Percentiles rank a stretch among this genome's conserved stretches.
phyloP scores from a whole-genome alignment of 1,140 invertebrate species.

The Halyomorpha halys region DNA sequence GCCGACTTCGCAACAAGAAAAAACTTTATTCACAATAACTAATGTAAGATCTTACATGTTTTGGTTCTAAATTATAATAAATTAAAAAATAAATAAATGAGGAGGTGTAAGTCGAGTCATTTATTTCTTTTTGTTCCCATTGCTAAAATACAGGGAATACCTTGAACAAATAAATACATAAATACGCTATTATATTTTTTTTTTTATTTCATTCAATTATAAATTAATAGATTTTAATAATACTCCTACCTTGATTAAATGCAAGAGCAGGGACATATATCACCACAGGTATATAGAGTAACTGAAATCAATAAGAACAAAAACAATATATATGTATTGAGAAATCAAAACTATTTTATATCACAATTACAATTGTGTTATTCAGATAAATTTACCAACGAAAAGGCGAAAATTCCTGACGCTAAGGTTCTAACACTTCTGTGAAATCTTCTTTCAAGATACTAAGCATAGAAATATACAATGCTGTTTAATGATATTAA shows the following conservation, averaged over 20 bases:
- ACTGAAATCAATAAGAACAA: constrained; percentile 22
- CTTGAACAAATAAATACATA: too few species aligned
- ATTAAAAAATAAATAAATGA: too few species aligned
- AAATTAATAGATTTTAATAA: background rate
- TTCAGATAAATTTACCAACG: background rate
- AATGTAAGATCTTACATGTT: too few species aligned
- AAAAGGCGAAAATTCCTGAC: constrained; percentile 1
- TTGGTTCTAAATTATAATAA: too few species aligned
- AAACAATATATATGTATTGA: background rate
- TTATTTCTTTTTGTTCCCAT: too few species aligned
- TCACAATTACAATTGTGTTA: background rate
- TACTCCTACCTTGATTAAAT: constrained; percentile 32
- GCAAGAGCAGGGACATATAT: constrained; percentile 37
- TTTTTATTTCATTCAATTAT: background rate
- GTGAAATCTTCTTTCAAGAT: constrained; percentile 18
- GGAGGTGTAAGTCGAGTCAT: too few species aligned
- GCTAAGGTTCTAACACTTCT: background rate
- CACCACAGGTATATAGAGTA: constrained; percentile 35
- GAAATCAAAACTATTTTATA: too few species aligned
- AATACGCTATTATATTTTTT: background rate
- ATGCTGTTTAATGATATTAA: background rate
- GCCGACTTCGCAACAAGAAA: too few species aligned
- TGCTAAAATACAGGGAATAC: too few species aligned
- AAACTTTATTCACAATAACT: too few species aligned
- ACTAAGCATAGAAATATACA: background rate